A percentile compares a stretch with the other conserved stretches of the same genome.
These are phyloP conservation scores for Protobothrops flavoviridis DNA, from an alignment of 2,113 vertebrate species.

Conservation along the genomic window DNA sequence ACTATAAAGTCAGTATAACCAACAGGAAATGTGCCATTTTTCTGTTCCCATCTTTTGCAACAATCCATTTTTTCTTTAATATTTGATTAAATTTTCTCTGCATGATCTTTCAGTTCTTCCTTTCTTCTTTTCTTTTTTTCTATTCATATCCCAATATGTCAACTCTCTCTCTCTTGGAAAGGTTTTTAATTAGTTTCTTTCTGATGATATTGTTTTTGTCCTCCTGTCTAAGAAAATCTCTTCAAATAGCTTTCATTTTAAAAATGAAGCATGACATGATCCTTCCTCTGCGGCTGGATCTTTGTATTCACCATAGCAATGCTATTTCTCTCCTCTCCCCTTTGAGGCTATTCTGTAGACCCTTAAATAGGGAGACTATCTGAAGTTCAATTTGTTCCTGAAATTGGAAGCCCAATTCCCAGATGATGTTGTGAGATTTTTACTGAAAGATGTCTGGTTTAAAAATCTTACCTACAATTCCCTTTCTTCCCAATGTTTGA, in stretches of 20 bases:
- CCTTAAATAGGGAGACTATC: conserved; percentile 10
- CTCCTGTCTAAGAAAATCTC: background rate
- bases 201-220: background rate
- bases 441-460: background rate
- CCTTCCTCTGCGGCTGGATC: conserved; percentile 10
- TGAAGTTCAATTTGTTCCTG: conserved; percentile 27
- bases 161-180: background rate
- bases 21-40: background rate
- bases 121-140: background rate
- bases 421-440: background rate
- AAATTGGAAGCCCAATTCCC: conserved; percentile 22
- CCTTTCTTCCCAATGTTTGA: background rate
- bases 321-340: background rate
- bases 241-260: conserved; percentile 26
- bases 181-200: conserved; percentile 16
- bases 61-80: background rate
- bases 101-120: background rate
- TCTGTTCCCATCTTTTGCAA: background rate
- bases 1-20: background rate
- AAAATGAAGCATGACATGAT: background rate
- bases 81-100: background rate
- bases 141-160: conserved; percentile 4
- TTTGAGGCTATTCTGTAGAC: background rate
- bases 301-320: conserved; percentile 24
- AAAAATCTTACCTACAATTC: conserved; percentile 26